phyloP scores from a whole-genome alignment of 1,140 invertebrate species.

The Araneus ventricosus region DNA sequence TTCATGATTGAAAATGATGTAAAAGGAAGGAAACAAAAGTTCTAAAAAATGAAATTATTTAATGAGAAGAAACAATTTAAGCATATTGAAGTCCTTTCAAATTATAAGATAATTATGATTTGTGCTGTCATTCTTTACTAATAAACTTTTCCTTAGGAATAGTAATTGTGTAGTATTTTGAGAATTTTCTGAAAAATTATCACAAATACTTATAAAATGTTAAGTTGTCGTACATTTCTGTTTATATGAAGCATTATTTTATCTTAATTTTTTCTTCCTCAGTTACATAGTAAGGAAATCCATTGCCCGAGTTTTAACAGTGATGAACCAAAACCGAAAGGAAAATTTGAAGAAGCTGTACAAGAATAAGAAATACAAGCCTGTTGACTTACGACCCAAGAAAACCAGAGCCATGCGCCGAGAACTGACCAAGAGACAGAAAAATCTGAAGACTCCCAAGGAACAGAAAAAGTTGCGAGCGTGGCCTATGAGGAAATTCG shows the following conservation, averaged over 20 bases:
- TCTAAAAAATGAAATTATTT: too few species aligned
- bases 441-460: constrained; percentile 92
- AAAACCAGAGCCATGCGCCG: constrained; percentile 95
- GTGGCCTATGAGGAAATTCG: constrained; percentile 94
- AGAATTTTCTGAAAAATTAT: too few species aligned
- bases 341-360: constrained; percentile 97
- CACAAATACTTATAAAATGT: too few species aligned
- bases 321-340: constrained; percentile 99
- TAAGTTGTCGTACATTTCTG: not conserved
- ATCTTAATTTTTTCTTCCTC: constrained; percentile 80
- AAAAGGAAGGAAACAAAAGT: too few species aligned
- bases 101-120: too few species aligned
- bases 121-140: not conserved
- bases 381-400: constrained; percentile 96
- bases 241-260: not conserved
- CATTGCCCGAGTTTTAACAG: constrained; percentile 98
- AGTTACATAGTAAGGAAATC: constrained; percentile 98
- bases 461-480: constrained; percentile 90
- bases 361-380: constrained; percentile 97
- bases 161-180: not conserved
- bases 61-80: too few species aligned
- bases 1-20: too few species aligned
- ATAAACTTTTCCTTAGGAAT: not conserved
- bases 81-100: too few species aligned
- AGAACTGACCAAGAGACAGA: constrained; percentile 91